Evolutionary conservation across 2,888 invertebrate species (phyloP), one percentile per base, ranked within the genome.

Genomic region (Leucophora obtusa): DNA sequence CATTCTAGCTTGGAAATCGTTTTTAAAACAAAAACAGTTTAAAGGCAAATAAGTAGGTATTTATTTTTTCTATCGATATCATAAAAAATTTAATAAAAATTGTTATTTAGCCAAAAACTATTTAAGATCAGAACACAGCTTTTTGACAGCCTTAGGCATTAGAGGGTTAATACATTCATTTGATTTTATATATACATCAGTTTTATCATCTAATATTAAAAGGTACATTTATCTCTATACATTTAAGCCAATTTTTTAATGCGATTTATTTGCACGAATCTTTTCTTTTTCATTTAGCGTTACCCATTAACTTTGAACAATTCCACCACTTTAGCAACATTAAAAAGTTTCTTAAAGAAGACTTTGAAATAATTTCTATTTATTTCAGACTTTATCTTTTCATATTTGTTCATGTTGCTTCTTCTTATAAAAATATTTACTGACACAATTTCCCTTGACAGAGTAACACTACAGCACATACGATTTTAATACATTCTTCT

Each of bases 371-470:
- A 51, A 51, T 43, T 58, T 72, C 28, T 63, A 38, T 73, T 63
- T 43, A 18, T 59, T 79, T 65, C 14, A 54, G 6, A 14, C 51
- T 47, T 24, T 15, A 43, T 58, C 43, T 47, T 65, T 59, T 60
- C 8, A 50, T 51, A 60, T 54, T 58, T 21, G 33, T 35, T 58
- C 10, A 59, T 69, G 17, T 33, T 71, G 63, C 65, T 71, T 77
- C 50, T 60, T 33, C 43, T 62, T 62, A 43, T 58, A 54, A 21
- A 63, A 28, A 51, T 65, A 51, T 70, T 56, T 79, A 50, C 69
- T 72, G 65, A 66, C 62, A 72, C 71, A 51, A 54, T 65, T 79
- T 66, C 17, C 17, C 51, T 47, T 71, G 58, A 65, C 59, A 59
- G 28, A 33, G 59, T 35, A 65, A 24, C 58, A 47, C 43, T 38